phyloP scores from a whole-genome alignment of 2,113 vertebrate species.

The Mohoua ochrocephala region DNA sequence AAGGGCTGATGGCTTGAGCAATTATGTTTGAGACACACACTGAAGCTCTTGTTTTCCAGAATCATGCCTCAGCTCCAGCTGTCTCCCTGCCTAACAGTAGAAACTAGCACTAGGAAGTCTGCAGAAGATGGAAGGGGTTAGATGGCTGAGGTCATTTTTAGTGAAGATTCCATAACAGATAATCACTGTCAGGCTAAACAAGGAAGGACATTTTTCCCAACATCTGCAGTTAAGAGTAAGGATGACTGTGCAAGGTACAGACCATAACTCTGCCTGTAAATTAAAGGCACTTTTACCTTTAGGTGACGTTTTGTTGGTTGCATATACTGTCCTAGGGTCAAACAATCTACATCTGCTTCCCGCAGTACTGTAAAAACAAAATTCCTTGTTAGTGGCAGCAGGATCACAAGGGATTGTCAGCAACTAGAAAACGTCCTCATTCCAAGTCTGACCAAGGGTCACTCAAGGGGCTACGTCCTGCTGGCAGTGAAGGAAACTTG shows the following conservation, averaged over 20 bases:
- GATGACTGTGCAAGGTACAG: not conserved
- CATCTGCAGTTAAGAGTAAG: not conserved
- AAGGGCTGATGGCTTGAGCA: not conserved
- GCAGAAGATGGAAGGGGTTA: not conserved
- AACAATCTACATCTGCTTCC: constrained; percentile 87
- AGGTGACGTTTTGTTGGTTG: constrained; percentile 95
- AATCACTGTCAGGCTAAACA: not conserved
- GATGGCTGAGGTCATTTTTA: not conserved
- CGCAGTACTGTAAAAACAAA: constrained; percentile 78
- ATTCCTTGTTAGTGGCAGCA: not conserved
- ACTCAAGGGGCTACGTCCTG: not conserved
- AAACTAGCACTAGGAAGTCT: not conserved
- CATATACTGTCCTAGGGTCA: constrained; percentile 98
- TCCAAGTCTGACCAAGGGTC: not conserved
- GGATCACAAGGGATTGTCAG: not conserved
- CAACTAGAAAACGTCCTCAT: not conserved
- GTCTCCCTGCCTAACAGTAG: not conserved
- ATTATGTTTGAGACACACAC: not conserved
- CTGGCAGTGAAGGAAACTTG: not conserved
- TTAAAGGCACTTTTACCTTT: constrained; percentile 74
- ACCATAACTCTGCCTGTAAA: not conserved
- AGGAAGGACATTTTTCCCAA: not conserved
- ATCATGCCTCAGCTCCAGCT: not conserved
- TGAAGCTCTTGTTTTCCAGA: not conserved
- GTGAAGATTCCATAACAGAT: not conserved